Evolutionary conservation across 2,797 vertebrate species (phyloP), one percentile per base, ranked within the genome.

Genomic region (Phalloptychus januarius): DNA sequence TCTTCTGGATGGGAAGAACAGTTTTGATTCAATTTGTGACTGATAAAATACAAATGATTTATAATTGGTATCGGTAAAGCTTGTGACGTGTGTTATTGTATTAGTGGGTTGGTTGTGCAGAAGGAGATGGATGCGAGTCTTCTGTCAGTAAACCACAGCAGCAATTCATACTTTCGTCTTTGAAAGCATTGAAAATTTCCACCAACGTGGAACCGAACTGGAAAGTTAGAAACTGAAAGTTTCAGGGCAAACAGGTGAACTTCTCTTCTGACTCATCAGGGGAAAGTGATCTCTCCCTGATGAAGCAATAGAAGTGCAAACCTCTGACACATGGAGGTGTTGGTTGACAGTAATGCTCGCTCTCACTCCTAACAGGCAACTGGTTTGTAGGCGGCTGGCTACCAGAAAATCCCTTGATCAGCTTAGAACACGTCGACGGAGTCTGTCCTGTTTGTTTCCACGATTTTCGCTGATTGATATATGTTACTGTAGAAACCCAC

Each of bases 321-420:
- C 74, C 45, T 79, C 74, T 71, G 46, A 74, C 77, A 82, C 72
- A 48, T 38, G 31, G 25, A 72, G 33, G 56, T 40, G 63, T 67
- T 7, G 15, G 56, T 25, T 28, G 33, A 40, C 63, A 56, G 46
- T 20, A 79, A 79, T n/a, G 75, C 86, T 83, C 78, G 61, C 81
- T 78, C 71, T 82, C 81, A 85, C 72, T 91, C 56, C 16, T 72
- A 20, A 2, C 40, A 71, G 18, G 75, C 78, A 76, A 46, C 90
- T 90, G 85, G 82, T 91, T 92, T 91, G 89, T 93, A 92, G 28
- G 71, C 75, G 76, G 54, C 91, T 90, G 85, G 83, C 89, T 92
- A 81, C 83, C 72, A 76, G 85, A 74, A 93, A 93, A 93, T 92
- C 86, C 87, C 76, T 86, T 92, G 86, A 93, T 92, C 90, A 88